A percentile compares a stretch with the other conserved stretches of the same genome.
phyloP scores from a whole-genome alignment of 2,797 vertebrate species.

The Aldrovandia affinis region DNA sequence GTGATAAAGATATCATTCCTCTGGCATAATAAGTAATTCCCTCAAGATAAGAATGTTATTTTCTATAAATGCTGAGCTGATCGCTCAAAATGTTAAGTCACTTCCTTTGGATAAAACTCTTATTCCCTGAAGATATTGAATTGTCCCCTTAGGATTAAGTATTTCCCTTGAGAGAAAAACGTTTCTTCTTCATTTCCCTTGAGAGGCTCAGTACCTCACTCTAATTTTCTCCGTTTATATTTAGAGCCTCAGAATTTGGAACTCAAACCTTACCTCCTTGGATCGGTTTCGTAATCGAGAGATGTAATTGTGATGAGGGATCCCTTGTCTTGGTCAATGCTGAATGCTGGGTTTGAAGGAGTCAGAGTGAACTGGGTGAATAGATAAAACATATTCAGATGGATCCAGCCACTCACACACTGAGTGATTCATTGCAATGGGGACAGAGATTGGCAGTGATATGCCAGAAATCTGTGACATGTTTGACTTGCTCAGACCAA shows the following conservation, averaged over 20 bases:
- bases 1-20: too few species aligned
- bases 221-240: not conserved
- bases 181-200: not conserved
- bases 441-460: not conserved
- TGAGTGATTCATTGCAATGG: not conserved
- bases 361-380: slow-evolving; percentile 32
- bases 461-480: not conserved
- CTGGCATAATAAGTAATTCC: not conserved
- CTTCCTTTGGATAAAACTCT: not conserved
- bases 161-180: not conserved
- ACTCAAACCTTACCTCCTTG: slow-evolving; percentile 31
- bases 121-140: not conserved
- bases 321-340: slow-evolving; percentile 25
- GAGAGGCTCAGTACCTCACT: not conserved
- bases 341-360: slow-evolving; percentile 35
- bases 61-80: not conserved
- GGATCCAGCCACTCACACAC: not conserved
- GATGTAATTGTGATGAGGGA: slow-evolving; percentile 36
- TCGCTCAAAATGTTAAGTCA: not conserved
- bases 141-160: not conserved
- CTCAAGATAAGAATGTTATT: not conserved
- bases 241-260: not conserved
- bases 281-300: slow-evolving; percentile 37
- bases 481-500: not conserved
- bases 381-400: slow-evolving; percentile 1